phyloP scores from a whole-genome alignment of 2,113 vertebrate species.

The Oncorhynchus tshawytscha region DNA sequence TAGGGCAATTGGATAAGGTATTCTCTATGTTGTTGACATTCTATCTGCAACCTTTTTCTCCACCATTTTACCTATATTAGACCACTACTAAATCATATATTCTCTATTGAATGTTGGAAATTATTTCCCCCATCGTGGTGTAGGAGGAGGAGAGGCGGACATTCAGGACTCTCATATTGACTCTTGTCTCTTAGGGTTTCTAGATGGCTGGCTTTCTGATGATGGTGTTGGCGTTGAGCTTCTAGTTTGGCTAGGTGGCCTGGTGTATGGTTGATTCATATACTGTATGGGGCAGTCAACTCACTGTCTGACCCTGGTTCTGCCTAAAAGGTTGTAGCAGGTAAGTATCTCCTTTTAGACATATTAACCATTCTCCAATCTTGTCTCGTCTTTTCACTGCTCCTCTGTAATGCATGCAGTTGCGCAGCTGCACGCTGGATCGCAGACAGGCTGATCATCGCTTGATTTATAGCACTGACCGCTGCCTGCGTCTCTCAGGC shows the following conservation, averaged over 20 bases:
- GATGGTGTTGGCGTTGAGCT: not conserved
- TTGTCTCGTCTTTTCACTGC: not conserved
- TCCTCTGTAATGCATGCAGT: slow-evolving; percentile 88
- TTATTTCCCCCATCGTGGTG: slow-evolving; percentile 13
- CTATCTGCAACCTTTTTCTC: not conserved
- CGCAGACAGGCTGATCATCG: slow-evolving; percentile 97
- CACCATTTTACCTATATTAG: not conserved
- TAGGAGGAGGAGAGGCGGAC: slow-evolving; percentile 14
- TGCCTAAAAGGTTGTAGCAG: not conserved
- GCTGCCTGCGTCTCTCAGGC: slow-evolving; percentile 97
- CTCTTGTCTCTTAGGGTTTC: slow-evolving; percentile 15
- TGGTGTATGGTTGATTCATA: not conserved
- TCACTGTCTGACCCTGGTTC: slow-evolving; percentile 2
- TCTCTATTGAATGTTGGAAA: slow-evolving; percentile 33
- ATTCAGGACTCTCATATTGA: slow-evolving; percentile 11
- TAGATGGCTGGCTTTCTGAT: not conserved
- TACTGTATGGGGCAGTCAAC: not conserved
- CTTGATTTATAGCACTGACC: slow-evolving; percentile 99
- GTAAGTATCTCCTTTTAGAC: not conserved
- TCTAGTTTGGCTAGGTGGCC: slow-evolving; percentile 5
- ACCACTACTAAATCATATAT: not conserved
- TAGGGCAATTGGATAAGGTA: not conserved
- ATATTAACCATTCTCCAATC: not conserved
- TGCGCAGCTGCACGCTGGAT: slow-evolving; percentile 77
- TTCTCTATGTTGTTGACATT: not conserved